phyloP scores from a whole-genome alignment of 2,113 vertebrate species.

The Burhinus bistriatus region DNA sequence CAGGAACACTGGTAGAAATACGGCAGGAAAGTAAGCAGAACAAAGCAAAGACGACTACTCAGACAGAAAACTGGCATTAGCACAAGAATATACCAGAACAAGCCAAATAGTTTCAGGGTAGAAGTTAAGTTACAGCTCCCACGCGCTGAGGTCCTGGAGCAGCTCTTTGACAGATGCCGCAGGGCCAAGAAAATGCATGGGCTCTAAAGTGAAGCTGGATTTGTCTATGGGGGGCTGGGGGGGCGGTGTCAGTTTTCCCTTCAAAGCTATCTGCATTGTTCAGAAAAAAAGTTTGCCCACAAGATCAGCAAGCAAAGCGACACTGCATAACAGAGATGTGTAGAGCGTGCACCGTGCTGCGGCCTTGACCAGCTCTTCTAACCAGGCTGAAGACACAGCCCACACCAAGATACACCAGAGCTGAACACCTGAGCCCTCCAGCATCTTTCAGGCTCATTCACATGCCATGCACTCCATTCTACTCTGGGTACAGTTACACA shows the following conservation, averaged over 20 bases:
- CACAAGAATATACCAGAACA: neutral
- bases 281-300: neutral
- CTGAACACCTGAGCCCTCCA: neutral
- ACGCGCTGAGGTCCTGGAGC: neutral
- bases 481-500: too few relatives aligned
- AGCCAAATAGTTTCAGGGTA: neutral
- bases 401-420: neutral
- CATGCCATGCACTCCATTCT: neutral
- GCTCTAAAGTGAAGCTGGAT: neutral
- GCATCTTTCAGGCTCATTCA: neutral
- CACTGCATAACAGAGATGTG: accelerated
- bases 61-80: neutral
- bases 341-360: neutral
- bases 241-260: neutral
- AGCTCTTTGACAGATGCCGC: neutral
- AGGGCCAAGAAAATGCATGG: neutral
- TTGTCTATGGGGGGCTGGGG: neutral
- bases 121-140: neutral
- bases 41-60: neutral
- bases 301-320: neutral
- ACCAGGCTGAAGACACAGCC: neutral
- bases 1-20: neutral
- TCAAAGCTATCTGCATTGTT: neutral
- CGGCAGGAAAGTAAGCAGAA: neutral
- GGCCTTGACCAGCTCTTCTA: neutral